Conservation (phyloP, 2,113 vertebrate genomes). For the Callospermophilus lateralis region DNA sequence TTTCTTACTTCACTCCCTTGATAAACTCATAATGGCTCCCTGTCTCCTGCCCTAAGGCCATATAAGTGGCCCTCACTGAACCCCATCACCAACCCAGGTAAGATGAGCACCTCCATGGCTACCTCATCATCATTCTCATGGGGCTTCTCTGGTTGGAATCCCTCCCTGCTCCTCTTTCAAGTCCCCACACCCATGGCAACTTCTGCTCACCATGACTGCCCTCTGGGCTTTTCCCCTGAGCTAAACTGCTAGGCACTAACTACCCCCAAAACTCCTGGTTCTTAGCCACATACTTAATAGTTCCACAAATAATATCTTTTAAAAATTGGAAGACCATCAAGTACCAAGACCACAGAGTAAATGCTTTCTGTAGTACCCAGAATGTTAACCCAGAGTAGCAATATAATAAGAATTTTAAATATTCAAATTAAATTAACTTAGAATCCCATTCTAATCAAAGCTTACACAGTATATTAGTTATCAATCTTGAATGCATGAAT, state of each 20-base stretch:
- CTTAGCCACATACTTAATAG: background rate
- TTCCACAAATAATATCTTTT: background rate
- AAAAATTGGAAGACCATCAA: background rate
- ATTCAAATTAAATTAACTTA: conserved; percentile 46
- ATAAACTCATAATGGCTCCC: background rate
- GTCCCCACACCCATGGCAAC: too few species aligned
- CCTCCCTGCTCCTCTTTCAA: background rate
- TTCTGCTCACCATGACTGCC: background rate
- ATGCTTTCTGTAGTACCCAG: conserved; percentile 12
- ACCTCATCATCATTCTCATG: background rate
- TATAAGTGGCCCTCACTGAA: too few species aligned
- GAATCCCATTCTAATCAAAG: conserved; percentile 41
- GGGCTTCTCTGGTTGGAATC: background rate
- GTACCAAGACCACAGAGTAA: background rate
- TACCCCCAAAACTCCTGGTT: background rate
- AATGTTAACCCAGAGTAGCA: background rate
- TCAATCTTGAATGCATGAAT: conserved; percentile 23
- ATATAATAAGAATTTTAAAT: conserved; percentile 11
- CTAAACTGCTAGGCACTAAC: background rate
- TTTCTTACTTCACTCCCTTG: background rate
- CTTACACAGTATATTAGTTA: background rate
- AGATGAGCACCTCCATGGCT: background rate
- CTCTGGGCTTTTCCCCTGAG: background rate
- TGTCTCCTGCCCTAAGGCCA: background rate
- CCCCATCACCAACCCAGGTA: background rate